These are phyloP conservation scores for Pyrrhia umbra DNA, from an alignment of 2,888 invertebrate genomes.

Conservation along the genomic window DNA sequence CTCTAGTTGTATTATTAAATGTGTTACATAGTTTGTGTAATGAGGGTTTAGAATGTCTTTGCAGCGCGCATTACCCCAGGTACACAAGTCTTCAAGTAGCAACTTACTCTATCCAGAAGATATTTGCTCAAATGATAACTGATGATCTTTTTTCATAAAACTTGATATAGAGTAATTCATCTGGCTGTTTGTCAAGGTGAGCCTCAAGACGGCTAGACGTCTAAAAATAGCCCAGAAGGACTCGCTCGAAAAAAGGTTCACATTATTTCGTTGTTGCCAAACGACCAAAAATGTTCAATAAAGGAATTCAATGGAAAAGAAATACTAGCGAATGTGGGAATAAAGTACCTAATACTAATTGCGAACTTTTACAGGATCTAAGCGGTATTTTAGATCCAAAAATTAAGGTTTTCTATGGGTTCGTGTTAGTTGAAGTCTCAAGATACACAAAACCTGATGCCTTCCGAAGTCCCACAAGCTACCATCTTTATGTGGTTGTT, in stretches of 20 bases:
- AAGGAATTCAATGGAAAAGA: background rate
- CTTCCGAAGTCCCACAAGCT: background rate
- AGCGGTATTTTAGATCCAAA: background rate
- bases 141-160: background rate
- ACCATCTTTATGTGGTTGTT: background rate
- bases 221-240: slow-evolving; percentile 22
- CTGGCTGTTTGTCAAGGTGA: slow-evolving; percentile 7
- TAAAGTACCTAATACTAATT: too few species aligned
- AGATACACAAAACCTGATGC: background rate
- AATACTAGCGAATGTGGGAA: background rate
- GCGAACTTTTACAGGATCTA: background rate
- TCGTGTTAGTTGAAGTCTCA: background rate
- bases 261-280: background rate
- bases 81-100: too few species aligned
- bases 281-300: background rate
- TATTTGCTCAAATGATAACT: too few species aligned
- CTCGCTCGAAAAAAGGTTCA: too few species aligned
- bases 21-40: slow-evolving; percentile 23
- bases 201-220: slow-evolving; percentile 3
- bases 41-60: background rate
- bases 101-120: slow-evolving; percentile 1
- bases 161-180: slow-evolving; percentile 1
- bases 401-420: background rate
- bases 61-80: background rate
- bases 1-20: slow-evolving; percentile 35